A percentile compares a stretch with the other conserved stretches of the same genome.
These are phyloP conservation scores for Colaptes auratus DNA, from an alignment of 2,113 vertebrate species.

Conservation along the genomic window DNA sequence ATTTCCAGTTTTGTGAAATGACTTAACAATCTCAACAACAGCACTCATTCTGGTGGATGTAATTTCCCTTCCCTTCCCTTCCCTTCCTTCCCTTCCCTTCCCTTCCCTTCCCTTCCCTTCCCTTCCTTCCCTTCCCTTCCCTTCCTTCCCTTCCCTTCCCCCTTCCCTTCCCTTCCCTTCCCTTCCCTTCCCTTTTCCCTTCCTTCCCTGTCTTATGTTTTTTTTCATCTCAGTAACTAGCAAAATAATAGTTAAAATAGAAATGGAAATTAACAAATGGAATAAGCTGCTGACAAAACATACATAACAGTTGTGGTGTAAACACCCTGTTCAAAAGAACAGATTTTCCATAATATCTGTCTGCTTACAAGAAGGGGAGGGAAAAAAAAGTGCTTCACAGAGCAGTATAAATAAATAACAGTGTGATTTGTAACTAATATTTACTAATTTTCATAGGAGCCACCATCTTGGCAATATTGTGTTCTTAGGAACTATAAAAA, in stretches of 20 bases:
- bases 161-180: too few relatives aligned
- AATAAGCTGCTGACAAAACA: constrained; percentile 66
- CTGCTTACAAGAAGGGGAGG: constrained; percentile 32
- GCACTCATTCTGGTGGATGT: not conserved
- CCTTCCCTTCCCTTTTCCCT: too few relatives aligned
- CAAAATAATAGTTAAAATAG: constrained; percentile 45
- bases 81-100: too few relatives aligned
- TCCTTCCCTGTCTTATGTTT: not conserved
- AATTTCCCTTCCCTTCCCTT: not conserved
- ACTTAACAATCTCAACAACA: not conserved
- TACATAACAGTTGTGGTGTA: constrained; percentile 62
- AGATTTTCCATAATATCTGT: constrained; percentile 71
- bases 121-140: too few relatives aligned
- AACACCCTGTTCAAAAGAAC: constrained; percentile 54
- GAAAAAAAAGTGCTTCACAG: constrained; percentile 20
- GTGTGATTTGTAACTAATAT: constrained; percentile 51
- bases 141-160: too few relatives aligned
- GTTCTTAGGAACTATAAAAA: constrained; percentile 79
- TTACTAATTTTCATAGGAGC: constrained; percentile 59
- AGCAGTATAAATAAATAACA: constrained; percentile 56
- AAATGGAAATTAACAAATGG: constrained; percentile 37
- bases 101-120: too few relatives aligned
- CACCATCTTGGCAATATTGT: constrained; percentile 69
- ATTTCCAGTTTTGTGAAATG: not conserved
- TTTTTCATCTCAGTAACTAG: not conserved